A percentile compares a stretch with the other conserved stretches of the same genome.
phyloP scores from a whole-genome alignment of 2,113 vertebrate species.

The Platanista minor region DNA sequence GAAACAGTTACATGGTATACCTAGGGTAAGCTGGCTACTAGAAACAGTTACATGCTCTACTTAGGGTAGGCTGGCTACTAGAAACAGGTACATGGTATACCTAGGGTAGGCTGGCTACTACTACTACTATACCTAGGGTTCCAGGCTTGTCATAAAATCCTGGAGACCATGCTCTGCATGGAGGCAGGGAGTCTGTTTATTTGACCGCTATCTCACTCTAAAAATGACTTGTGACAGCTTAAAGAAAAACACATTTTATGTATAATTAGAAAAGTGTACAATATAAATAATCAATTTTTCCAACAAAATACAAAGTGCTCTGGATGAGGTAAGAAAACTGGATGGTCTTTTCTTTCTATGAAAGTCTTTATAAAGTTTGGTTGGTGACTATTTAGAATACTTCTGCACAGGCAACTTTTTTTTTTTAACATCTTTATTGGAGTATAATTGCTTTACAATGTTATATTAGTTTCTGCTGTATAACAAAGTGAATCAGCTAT shows the following conservation, averaged over 20 bases:
- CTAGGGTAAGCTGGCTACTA: too few species aligned
- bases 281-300: neutral
- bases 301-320: neutral
- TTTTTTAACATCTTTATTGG: too few species aligned
- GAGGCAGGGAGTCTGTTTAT: neutral
- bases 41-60: too few species aligned
- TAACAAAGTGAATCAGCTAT: too few species aligned
- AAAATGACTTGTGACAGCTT: neutral
- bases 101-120: neutral
- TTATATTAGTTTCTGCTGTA: too few species aligned
- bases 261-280: neutral
- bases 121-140: neutral
- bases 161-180: neutral
- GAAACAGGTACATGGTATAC: too few species aligned
- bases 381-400: neutral
- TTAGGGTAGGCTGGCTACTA: too few species aligned
- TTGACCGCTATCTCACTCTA: neutral
- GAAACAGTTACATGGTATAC: fast-evolving
- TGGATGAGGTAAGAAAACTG: neutral
- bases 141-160: neutral
- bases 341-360: neutral
- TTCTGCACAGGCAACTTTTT: neutral
- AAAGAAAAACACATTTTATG: neutral
- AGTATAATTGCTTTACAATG: too few species aligned
- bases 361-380: neutral